These are phyloP conservation scores for Cisticola juncidis DNA, from an alignment of 2,113 vertebrate genomes.

Conservation along the genomic window DNA sequence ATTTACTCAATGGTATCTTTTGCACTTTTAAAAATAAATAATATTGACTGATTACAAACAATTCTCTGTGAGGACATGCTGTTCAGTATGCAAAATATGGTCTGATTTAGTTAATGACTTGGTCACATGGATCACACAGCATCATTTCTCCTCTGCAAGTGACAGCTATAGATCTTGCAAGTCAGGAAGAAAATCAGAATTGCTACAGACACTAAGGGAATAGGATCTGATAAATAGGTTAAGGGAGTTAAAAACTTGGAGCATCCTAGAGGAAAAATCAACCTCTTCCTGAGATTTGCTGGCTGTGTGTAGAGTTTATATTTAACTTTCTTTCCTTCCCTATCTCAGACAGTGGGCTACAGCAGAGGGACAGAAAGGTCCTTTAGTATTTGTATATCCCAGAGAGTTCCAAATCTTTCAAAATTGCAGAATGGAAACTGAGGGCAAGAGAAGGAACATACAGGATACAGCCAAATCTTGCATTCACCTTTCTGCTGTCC, in stretches of 20 bases:
- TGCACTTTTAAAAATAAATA: constrained; percentile 43
- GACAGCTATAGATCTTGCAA: not conserved
- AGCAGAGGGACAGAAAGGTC: not conserved
- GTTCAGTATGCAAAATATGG: constrained; percentile 10
- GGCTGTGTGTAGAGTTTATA: not conserved
- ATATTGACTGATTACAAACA: constrained; percentile 41
- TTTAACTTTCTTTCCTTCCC: not conserved
- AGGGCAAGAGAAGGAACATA: not conserved
- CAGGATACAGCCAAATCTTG: not conserved
- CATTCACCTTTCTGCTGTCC: not conserved
- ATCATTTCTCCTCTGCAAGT: not conserved
- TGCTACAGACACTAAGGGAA: not conserved
- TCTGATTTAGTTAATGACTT: constrained; percentile 30
- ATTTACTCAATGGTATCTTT: constrained; percentile 10
- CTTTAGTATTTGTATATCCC: not conserved
- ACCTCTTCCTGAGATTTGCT: not conserved
- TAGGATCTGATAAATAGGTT: not conserved
- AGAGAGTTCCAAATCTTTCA: not conserved
- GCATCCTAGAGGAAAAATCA: not conserved
- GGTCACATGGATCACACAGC: not conserved
- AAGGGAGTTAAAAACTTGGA: not conserved
- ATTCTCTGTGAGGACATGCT: not conserved
- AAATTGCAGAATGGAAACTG: not conserved
- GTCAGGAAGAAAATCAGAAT: constrained; percentile 1
- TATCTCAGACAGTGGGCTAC: not conserved